Percentiles rank a stretch among this genome's conserved stretches.
These are phyloP conservation scores for Sphyrna mokarran DNA, from an alignment of 2,113 vertebrate species.

Conservation along the genomic window DNA sequence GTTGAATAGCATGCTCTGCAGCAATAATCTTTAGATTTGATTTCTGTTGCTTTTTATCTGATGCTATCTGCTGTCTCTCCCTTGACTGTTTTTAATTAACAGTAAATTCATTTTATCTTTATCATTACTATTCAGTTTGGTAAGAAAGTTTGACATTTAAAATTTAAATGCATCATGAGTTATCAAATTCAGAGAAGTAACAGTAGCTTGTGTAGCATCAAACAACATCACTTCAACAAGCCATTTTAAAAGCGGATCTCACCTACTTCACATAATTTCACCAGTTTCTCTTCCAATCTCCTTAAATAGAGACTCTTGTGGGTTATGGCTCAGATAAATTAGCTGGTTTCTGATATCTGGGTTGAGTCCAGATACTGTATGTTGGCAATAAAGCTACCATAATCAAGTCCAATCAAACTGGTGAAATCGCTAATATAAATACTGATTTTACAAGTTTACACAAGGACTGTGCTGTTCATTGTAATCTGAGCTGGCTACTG, in stretches of 20 bases:
- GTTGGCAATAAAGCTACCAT: not conserved
- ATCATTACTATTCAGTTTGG: not conserved
- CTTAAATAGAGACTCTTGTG: not conserved
- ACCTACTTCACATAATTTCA: not conserved
- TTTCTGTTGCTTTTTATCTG: not conserved
- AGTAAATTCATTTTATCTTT: not conserved
- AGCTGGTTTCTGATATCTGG: not conserved
- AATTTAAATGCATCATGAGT: not conserved
- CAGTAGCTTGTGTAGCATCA: not conserved
- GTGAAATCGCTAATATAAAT: too few relatives aligned
- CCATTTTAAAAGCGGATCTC: not conserved
- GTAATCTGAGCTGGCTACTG: not conserved
- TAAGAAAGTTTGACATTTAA: not conserved
- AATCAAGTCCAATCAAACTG: not conserved
- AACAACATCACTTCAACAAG: not conserved
- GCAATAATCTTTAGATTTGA: not conserved
- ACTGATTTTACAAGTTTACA: not conserved
- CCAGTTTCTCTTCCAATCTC: not conserved
- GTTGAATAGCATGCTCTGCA: not conserved
- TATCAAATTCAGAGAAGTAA: not conserved
- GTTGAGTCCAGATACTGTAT: not conserved
- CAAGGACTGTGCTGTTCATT: not conserved
- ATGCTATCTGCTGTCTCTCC: not conserved
- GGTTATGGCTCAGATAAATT: not conserved
- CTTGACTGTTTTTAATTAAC: not conserved